Conservation (phyloP, 1,140 invertebrate genomes). For the Brachionus asplanchnoidis region DNA sequence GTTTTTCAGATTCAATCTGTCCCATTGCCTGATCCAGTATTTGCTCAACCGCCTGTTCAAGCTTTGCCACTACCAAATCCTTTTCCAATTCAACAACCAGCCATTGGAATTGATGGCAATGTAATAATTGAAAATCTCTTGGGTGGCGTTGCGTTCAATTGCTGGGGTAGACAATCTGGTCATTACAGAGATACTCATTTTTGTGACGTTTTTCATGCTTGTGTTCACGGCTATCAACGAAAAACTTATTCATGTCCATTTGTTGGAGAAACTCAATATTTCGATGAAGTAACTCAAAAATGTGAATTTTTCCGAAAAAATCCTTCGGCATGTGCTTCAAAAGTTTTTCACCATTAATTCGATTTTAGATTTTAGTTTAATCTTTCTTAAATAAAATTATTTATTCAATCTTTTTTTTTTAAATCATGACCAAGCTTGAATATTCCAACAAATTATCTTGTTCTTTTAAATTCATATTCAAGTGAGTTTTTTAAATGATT, state of each 20-base stretch:
- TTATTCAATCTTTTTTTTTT: neutral
- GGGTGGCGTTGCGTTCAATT: constrained; percentile 31
- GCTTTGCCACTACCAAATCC: neutral
- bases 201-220: constrained; percentile 42
- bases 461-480: too few relatives aligned
- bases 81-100: constrained; percentile 6
- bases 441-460: too few relatives aligned
- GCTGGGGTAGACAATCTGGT: neutral
- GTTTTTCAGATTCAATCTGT: neutral
- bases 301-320: constrained; percentile 23
- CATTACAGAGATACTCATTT: constrained; percentile 13
- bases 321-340: neutral
- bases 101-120: neutral
- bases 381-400: neutral
- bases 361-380: neutral
- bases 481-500: too few relatives aligned
- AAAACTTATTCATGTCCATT: neutral
- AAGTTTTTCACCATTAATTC: constrained; percentile 1
- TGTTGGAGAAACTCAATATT: constrained; percentile 29
- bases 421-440: too few relatives aligned
- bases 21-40: neutral
- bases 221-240: constrained; percentile 19
- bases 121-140: constrained; percentile 17
- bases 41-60: neutral
- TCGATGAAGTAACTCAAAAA: constrained; percentile 8